A percentile compares a stretch with the other conserved stretches of the same genome.
Conservation (phyloP, 2,888 invertebrate genomes). For the Drosophila vallismaia region DNA sequence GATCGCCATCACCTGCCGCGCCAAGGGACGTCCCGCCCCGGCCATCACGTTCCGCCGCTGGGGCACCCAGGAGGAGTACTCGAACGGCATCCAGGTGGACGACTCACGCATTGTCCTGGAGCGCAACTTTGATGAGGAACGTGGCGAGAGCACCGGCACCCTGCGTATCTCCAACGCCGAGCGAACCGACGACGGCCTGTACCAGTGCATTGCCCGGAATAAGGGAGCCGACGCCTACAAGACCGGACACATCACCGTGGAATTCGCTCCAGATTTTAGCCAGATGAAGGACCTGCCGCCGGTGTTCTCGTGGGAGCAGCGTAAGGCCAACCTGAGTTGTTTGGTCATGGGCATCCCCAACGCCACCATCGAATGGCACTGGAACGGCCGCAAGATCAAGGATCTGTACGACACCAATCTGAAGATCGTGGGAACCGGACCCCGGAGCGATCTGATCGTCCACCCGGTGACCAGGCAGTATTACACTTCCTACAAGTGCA, state of each 20-base stretch:
- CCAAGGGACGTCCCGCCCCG: conserved; percentile 92
- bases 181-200: conserved; percentile 93
- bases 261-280: conserved; percentile 92
- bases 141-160: conserved; percentile 87
- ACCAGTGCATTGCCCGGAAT: conserved; percentile 93
- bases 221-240: conserved; percentile 90
- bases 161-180: conserved; percentile 88
- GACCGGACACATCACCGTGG: conserved; percentile 92
- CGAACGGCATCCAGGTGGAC: conserved; percentile 86
- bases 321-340: conserved; percentile 93
- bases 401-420: conserved; percentile 85
- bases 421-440: conserved; percentile 88
- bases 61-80: conserved; percentile 87
- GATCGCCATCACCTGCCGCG: conserved; percentile 89
- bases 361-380: conserved; percentile 94
- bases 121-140: conserved; percentile 85
- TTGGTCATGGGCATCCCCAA: conserved; percentile 95
- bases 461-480: conserved; percentile 87
- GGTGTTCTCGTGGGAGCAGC: conserved; percentile 92
- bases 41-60: conserved; percentile 91
- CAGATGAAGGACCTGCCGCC: conserved; percentile 88
- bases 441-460: conserved; percentile 89
- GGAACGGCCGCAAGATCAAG: conserved; percentile 85
- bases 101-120: conserved; percentile 89
- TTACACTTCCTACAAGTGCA: conserved; percentile 91